Evolutionary conservation across 2,113 vertebrate species (phyloP), one percentile per base, ranked within the genome.

Genomic region (Corynorhinus townsendii): DNA sequence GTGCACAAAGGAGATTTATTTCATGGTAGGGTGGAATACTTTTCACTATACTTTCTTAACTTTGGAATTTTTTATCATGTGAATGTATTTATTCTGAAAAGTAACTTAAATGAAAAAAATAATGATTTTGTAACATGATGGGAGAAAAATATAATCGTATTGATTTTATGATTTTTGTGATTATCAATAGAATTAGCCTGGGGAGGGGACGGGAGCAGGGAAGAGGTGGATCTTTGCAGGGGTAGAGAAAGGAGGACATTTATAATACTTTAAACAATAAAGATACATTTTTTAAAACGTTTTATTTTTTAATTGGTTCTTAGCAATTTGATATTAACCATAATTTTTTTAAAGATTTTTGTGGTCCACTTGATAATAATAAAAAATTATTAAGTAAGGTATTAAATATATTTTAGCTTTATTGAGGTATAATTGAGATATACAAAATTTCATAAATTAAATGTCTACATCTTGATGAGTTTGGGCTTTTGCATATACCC

Each of bases 51-150:
- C 52, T 82, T 92, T 52, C 28, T n/a, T 89, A 92, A 89, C 4
- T 47, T 84, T 68, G 17, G 43, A 84, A 49, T n/a, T 76, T 71
- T 71, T 73, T 72, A 84, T 52, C 9, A 54, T 47, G 7, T 45
- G 17, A 45, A 52, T 49, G 22, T 56, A 47, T 87, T 49, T 88
- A 76, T 92, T 92, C 33, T 4, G 76, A 28, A 84, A 88, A 56
- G 24, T 49, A 92, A 84, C 49, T 56, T 76, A 83, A 96, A 22
- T 84, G 45, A 91, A 91, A 91, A 91, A 91, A 96, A 49, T 91
- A 77, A 79, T 87, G 17, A 71, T 81, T 49, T 28, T 35, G 62
- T 59, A 68, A 68, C 14, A 69, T 45, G 33, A 59, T 90, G 16
- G 20, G 15, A 71, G 59, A 77, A 76, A 75, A 73, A 26, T 68